Conservation (phyloP, 2,113 vertebrate genomes). For the Cinclus cinclus region DNA sequence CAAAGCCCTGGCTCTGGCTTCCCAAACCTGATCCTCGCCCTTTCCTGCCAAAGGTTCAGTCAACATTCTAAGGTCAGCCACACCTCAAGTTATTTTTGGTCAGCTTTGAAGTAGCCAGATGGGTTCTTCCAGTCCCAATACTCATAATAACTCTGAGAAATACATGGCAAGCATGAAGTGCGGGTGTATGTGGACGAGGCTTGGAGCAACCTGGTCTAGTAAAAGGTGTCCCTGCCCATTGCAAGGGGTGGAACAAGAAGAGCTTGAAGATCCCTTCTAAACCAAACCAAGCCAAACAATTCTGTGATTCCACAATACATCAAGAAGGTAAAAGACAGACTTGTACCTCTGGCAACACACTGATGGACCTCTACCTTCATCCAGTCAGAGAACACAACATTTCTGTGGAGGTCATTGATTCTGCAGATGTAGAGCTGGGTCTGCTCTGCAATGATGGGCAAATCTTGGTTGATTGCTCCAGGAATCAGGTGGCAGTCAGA, state of each 20-base stretch:
- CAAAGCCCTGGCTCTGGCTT: background rate
- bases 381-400: slow-evolving; percentile 79
- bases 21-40: background rate
- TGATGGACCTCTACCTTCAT: slow-evolving; percentile 81
- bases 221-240: background rate
- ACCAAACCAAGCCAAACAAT: background rate
- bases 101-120: background rate
- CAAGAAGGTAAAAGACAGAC: background rate
- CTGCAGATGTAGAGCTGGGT: slow-evolving; percentile 79
- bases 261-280: background rate
- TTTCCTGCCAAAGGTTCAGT: background rate
- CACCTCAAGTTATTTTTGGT: background rate
- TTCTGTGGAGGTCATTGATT: slow-evolving; percentile 74
- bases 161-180: fast-evolving
- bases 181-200: fast-evolving
- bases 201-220: background rate
- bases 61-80: background rate
- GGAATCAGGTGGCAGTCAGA: slow-evolving; percentile 57
- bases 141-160: background rate
- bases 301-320: background rate
- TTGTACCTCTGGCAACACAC: slow-evolving; percentile 55
- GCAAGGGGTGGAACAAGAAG: background rate
- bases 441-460: slow-evolving; percentile 71
- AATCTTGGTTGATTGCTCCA: slow-evolving; percentile 73
- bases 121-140: background rate